A percentile compares a stretch with the other conserved stretches of the same genome.
These are phyloP conservation scores for Alectura lathami DNA, from an alignment of 2,113 vertebrate species.

Conservation along the genomic window DNA sequence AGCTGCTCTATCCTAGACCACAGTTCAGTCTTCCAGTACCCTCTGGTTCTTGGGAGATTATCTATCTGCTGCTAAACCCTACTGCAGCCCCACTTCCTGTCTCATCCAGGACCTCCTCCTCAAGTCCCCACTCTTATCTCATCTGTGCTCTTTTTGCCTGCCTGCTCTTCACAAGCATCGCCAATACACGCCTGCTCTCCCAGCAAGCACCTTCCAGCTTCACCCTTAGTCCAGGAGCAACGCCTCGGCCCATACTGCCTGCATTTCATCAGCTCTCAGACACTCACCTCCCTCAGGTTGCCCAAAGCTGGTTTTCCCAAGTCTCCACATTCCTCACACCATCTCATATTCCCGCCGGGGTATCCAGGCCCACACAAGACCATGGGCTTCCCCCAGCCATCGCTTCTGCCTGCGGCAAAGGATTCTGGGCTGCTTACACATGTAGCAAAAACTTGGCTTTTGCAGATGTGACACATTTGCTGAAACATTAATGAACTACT, in stretches of 20 bases:
- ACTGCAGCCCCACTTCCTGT: not conserved
- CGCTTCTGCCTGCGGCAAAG: not conserved
- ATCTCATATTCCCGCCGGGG: not conserved
- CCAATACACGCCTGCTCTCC: not conserved
- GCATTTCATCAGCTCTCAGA: not conserved
- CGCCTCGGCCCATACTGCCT: accelerated
- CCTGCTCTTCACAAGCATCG: not conserved
- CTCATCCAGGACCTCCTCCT: not conserved
- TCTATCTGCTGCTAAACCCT: not conserved
- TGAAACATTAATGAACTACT: slow-evolving; percentile 25
- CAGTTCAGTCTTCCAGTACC: not conserved
- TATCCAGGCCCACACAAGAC: not conserved
- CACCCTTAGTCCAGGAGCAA: not conserved
- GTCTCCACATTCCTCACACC: not conserved
- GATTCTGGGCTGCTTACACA: not conserved
- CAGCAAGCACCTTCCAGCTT: not conserved
- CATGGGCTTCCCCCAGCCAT: not conserved
- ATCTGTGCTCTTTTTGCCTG: not conserved
- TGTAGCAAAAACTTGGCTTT: not conserved
- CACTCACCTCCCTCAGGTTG: not conserved
- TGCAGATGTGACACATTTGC: not conserved
- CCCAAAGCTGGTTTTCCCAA: not conserved
- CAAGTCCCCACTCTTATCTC: not conserved
- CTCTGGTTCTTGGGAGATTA: not conserved
- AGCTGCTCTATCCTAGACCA: not conserved